phyloP scores from a whole-genome alignment of 2,888 invertebrate genomes.

The Calliopum simillimum region DNA sequence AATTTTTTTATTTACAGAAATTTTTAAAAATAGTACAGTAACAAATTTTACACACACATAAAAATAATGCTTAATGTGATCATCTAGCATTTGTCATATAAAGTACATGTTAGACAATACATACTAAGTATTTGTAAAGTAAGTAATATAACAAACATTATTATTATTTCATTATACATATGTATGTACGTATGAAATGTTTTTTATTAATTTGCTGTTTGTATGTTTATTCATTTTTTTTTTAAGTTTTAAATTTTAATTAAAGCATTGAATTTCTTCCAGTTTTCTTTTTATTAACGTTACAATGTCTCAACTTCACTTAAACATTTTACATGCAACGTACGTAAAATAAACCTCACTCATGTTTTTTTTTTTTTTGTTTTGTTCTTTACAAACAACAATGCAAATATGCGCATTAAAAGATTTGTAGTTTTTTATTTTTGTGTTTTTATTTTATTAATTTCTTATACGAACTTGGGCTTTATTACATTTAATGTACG shows the following conservation, averaged over 20 bases:
- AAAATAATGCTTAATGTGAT: neutral
- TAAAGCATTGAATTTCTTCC: constrained; percentile 9
- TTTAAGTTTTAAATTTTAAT: constrained; percentile 1
- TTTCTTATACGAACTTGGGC: neutral
- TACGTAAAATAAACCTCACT: neutral
- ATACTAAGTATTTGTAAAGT: too few species aligned
- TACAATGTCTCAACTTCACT: neutral
- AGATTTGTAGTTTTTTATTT: neutral
- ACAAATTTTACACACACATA: neutral
- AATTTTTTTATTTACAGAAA: neutral
- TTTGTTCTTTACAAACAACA: neutral
- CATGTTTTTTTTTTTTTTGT: neutral
- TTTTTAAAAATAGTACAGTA: neutral
- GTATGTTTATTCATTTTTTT: neutral
- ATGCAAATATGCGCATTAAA: too few species aligned
- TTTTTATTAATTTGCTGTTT: neutral
- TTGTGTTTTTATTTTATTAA: neutral
- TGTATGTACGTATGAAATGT: neutral
- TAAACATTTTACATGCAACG: neutral
- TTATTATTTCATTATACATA: neutral
- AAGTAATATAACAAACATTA: too few species aligned
- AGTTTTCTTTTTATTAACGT: neutral
- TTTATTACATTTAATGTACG: too few species aligned
- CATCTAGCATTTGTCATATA: too few species aligned
- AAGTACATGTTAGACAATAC: too few species aligned